phyloP scores from a whole-genome alignment of 2,888 invertebrate species.

The Ptychoptera albimana region DNA sequence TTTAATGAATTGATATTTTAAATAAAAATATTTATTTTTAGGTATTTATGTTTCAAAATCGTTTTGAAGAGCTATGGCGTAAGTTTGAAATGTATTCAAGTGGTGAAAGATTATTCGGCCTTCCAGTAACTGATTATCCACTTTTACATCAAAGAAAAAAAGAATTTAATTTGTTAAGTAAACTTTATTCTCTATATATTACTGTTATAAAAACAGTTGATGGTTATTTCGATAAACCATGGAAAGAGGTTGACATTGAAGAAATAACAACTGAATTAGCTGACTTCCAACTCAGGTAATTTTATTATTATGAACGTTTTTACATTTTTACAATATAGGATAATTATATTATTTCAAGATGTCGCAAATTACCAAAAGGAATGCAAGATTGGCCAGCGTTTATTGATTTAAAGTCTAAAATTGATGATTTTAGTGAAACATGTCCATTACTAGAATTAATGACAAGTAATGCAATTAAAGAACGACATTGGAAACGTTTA shows the following conservation, averaged over 20 bases:
- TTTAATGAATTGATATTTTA: background rate
- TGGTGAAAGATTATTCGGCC: constrained; percentile 72
- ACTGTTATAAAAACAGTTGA: constrained; percentile 74
- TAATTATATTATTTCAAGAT: constrained; percentile 32
- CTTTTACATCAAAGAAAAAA: constrained; percentile 61
- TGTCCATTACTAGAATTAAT: constrained; percentile 74
- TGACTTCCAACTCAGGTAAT: constrained; percentile 67
- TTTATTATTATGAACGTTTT: constrained; percentile 6
- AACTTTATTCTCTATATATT: constrained; percentile 61
- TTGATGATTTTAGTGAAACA: constrained; percentile 80
- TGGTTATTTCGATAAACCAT: constrained; percentile 70
- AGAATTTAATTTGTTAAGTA: constrained; percentile 69
- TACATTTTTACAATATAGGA: background rate
- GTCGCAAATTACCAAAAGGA: constrained; percentile 65
- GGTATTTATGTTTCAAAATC: constrained; percentile 56
- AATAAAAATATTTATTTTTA: constrained; percentile 22
- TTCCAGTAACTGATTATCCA: constrained; percentile 71
- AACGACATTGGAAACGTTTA: constrained; percentile 56
- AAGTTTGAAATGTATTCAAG: constrained; percentile 68
- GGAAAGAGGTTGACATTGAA: constrained; percentile 72
- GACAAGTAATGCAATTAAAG: constrained; percentile 76
- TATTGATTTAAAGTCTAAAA: constrained; percentile 69
- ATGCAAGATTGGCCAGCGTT: constrained; percentile 83
- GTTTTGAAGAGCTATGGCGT: constrained; percentile 70
- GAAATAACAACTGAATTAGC: constrained; percentile 59